Base-by-base conservation (phyloP, 2,797 vertebrate genomes). In the Brotogeris chrysoptera region DNA sequence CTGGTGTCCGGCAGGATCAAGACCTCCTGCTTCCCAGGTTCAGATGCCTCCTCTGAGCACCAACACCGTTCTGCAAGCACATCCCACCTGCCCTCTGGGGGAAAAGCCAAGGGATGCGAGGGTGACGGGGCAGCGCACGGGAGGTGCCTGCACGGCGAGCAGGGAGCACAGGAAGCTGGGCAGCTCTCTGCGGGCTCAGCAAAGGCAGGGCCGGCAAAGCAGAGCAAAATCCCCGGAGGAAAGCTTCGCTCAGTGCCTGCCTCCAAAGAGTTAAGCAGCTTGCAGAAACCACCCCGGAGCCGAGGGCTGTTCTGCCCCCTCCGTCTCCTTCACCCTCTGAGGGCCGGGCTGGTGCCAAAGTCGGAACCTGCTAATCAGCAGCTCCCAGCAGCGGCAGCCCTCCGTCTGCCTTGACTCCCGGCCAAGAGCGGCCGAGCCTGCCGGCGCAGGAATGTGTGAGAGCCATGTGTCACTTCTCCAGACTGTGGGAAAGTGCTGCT, bases 401-500 rank as follows among this genome's bases (percentile, higher is more conserved):
- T 93, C 95, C 86, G 96, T 87, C 97, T 96, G 97, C 97, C 97
- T 98, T 98, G 98, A 98, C 98, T 98, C 98, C 97, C 80, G 97
- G 98, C 98, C 98, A 98, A 98, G 97, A 97, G 91, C 96, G 97
- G 97, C 97, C 96, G 97, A 97, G 97, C 98, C 98, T 98, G 98
- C 98, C 98, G 98, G 98, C 98, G 98, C 98, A 98, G 99, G 99
- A 99, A 99, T 99, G 99, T 99, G 99, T 98, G 98, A 99, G 98
- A 99, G 98, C 99, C 99, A 98, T 99, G 99, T 99, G 99, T 99
- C 99, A 98, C 98, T 98, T 98, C 98, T 99, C 98, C 98, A 98
- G 99, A 99, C 99, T 99, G 99, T 99, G 99, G 99, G 99, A 99
- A 99, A 99, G 98, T 98, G 98, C 98, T 99, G 99, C 99, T 99